These are phyloP conservation scores for Pipa parva DNA, from an alignment of 2,113 vertebrate genomes.

Conservation along the genomic window DNA sequence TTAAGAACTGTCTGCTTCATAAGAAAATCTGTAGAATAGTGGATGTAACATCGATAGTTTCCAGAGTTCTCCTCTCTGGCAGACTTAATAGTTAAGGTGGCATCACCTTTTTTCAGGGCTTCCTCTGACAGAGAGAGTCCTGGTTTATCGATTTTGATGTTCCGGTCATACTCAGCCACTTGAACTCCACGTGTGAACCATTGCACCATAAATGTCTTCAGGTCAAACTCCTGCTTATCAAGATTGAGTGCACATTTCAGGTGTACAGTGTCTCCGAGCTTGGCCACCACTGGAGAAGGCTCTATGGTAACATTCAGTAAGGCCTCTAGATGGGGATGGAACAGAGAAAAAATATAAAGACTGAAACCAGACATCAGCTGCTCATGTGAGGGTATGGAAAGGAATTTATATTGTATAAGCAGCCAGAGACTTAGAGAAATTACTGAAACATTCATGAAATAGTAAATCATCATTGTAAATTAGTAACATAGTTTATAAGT, in stretches of 20 bases:
- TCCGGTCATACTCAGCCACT: conserved; percentile 26
- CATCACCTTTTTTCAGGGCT: conserved; percentile 24
- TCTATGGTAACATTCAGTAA: background rate
- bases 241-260: conserved; percentile 23
- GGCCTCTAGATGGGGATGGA: conserved; percentile 5
- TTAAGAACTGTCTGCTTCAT: conserved; percentile 19
- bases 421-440: no score
- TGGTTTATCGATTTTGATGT: background rate
- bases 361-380: background rate
- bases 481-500: no score
- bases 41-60: conserved; percentile 30
- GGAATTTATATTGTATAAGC: no score
- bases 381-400: background rate
- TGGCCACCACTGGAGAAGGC: background rate
- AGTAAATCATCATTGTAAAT: no score
- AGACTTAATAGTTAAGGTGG: conserved; percentile 15
- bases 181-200: conserved; percentile 32
- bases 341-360: background rate
- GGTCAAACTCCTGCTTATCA: background rate
- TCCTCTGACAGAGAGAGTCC: conserved; percentile 17
- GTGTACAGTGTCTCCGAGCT: background rate
- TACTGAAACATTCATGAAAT: no score
- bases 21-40: background rate
- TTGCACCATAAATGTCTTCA: conserved; percentile 6
- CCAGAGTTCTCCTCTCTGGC: conserved; percentile 7